These are phyloP conservation scores for Danio albolineatus DNA, from an alignment of 2,797 vertebrate genomes.

Conservation along the genomic window DNA sequence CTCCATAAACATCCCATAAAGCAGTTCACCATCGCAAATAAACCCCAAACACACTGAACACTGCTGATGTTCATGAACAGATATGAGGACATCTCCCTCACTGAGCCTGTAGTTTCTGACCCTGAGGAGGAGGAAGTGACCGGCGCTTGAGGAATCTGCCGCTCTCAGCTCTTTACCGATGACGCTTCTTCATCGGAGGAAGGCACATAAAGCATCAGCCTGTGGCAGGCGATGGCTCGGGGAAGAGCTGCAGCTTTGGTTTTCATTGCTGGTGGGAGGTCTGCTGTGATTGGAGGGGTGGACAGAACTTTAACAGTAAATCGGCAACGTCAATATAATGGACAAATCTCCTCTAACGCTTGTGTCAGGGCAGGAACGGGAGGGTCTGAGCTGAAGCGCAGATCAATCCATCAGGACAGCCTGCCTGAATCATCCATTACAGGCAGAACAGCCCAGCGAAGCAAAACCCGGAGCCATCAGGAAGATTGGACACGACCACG, in stretches of 20 bases:
- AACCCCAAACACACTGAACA: too few relatives aligned
- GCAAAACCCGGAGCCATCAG: constrained; percentile 30
- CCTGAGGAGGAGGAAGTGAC: constrained; percentile 30
- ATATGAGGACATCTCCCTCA: too few relatives aligned
- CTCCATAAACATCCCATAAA: too few relatives aligned
- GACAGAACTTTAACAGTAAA: constrained; percentile 38
- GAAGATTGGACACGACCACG: constrained; percentile 25
- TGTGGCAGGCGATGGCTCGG: constrained; percentile 55
- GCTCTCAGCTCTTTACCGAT: constrained; percentile 45
- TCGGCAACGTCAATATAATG: constrained; percentile 65
- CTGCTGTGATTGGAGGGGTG: constrained; percentile 33
- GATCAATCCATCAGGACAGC: constrained; percentile 67
- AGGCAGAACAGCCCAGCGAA: constrained; percentile 62
- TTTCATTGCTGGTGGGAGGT: constrained; percentile 60
- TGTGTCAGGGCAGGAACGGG: constrained; percentile 68
- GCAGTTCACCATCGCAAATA: too few relatives aligned
- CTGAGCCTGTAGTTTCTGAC: too few relatives aligned
- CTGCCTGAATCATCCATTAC: constrained; percentile 72
- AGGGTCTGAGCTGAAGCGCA: constrained; percentile 70
- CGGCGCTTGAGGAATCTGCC: constrained; percentile 43
- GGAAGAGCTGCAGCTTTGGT: constrained; percentile 59
- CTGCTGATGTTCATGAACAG: too few relatives aligned
- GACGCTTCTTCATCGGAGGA: constrained; percentile 28
- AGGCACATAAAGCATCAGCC: constrained; percentile 48
- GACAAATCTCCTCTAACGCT: constrained; percentile 66